Percentiles rank a stretch among this genome's conserved stretches.
Conservation (phyloP, 2,113 vertebrate species). For the Illadopsis cleaveri region DNA sequence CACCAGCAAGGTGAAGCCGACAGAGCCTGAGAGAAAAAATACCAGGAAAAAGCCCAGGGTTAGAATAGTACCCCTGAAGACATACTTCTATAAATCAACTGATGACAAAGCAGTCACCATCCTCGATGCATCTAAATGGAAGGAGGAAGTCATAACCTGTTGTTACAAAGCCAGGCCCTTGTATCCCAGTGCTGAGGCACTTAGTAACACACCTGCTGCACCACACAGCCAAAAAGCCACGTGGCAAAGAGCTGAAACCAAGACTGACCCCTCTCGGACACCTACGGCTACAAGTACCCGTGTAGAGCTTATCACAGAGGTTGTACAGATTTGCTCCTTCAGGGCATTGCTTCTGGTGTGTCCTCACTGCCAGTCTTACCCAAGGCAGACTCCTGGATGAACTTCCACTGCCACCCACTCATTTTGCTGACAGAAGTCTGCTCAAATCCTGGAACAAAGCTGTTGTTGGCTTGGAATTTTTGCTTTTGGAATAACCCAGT, state of each 20-base stretch:
- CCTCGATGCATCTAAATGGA: accelerated
- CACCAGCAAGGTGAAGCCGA: neutral
- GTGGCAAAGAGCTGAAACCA: neutral
- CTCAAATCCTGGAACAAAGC: neutral
- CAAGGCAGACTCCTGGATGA: neutral
- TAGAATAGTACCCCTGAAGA: neutral
- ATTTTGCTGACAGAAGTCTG: neutral
- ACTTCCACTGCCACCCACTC: neutral
- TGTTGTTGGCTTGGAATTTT: neutral
- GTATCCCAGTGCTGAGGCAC: neutral
- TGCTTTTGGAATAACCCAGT: neutral
- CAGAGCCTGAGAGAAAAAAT: neutral
- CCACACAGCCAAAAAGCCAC: neutral
- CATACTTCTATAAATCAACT: neutral
- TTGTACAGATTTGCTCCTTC: neutral
- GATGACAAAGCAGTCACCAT: neutral
- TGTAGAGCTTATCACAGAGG: neutral
- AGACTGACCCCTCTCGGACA: neutral
- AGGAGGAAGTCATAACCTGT: neutral
- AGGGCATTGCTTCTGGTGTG: neutral
- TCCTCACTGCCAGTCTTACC: neutral
- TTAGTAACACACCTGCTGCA: too few species aligned
- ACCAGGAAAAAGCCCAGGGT: neutral
- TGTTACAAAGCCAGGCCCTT: neutral
- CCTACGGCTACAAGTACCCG: too few species aligned